Evolutionary conservation across 2,113 vertebrate species (phyloP).

Genomic region (Apeltes quadracus): DNA sequence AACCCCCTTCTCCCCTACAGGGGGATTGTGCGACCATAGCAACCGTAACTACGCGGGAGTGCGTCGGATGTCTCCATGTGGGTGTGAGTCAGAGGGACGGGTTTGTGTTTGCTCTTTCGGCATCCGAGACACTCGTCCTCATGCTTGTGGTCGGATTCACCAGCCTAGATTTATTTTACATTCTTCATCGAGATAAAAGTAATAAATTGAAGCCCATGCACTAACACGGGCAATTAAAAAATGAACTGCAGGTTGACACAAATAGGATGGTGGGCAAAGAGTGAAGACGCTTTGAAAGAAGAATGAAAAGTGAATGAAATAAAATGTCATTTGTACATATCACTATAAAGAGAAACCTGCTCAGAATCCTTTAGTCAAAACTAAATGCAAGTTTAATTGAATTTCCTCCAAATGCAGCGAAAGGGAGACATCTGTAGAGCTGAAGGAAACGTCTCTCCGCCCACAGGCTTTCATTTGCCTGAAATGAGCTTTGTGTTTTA

Average conservation of each 20-base stretch:
- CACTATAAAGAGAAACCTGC: conserved; percentile 31
- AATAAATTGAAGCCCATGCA: neutral
- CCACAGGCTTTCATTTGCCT: conserved; percentile 50
- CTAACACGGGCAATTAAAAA: neutral
- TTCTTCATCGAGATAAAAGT: neutral
- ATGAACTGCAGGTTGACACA: conserved; percentile 17
- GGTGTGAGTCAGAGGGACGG: neutral
- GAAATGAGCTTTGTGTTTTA: conserved; percentile 47
- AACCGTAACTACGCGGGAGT: neutral
- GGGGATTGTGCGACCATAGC: neutral
- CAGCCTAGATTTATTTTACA: too few relatives aligned
- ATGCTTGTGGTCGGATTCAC: neutral
- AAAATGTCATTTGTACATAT: conserved; percentile 16
- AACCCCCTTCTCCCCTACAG: neutral
- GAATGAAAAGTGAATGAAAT: neutral
- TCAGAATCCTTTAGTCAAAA: conserved; percentile 35
- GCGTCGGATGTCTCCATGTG: neutral
- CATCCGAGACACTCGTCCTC: too few relatives aligned
- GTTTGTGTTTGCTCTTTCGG: neutral
- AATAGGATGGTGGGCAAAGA: conserved; percentile 7
- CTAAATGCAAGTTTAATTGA: conserved; percentile 22
- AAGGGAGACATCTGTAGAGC: conserved; percentile 35
- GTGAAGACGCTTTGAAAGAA: conserved; percentile 23
- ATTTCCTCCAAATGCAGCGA: conserved; percentile 21
- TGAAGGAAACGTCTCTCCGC: conserved; percentile 32